Base-by-base conservation (phyloP, 2,113 vertebrate genomes). In the Sterrhoptilus dennistouni region DNA sequence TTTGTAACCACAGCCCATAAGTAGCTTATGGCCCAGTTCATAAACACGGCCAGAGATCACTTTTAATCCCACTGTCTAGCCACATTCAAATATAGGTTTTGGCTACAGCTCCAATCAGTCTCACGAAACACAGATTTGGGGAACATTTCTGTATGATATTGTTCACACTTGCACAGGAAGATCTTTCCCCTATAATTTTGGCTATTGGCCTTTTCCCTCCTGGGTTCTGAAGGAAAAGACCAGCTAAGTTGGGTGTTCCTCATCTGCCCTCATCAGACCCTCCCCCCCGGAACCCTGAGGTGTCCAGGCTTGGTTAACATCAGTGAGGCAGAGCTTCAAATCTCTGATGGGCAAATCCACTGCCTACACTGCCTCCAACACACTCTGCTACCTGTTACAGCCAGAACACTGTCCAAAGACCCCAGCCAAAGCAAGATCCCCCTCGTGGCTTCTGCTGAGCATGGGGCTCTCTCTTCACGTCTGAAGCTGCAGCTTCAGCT, bases 1-100 rank as follows among this genome's bases (percentile, higher is more conserved):
- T 60, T 44, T 52, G 14, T 68, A 82, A 81, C 84, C 81, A 85
- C 89, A 94, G 84, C 87, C 89, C 42, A 38, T 90, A 95, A 94
- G 87, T 54, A 91, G 87, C 89, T 94, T 95, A 91, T 5, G 11
- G 81, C 81, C 70, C 66, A 53, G 61, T 69, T 94, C 54, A 0
- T 93, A 88, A 94, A 85, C 91, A 91, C 0, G 35, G 75, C 57
- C 45, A 89, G 68, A 85, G 52, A 68, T 89, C 4, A 2, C 29
- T 42, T 88, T 82, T 91, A 87, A 93, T 93, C 80, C 29, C 59
- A 82, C 31, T 75, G 53, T 84, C 94, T 84, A 86, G 74, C 64
- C 86, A 90, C 56, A 76, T 61, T 84, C 44, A 93, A 86, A 76
- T 56, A 57, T 0, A 23, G 64, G 35, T 74, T 93, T 92, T 93